Conservation (phyloP, 2,888 invertebrate genomes). For the Pardosa pseudoannulata region DNA sequence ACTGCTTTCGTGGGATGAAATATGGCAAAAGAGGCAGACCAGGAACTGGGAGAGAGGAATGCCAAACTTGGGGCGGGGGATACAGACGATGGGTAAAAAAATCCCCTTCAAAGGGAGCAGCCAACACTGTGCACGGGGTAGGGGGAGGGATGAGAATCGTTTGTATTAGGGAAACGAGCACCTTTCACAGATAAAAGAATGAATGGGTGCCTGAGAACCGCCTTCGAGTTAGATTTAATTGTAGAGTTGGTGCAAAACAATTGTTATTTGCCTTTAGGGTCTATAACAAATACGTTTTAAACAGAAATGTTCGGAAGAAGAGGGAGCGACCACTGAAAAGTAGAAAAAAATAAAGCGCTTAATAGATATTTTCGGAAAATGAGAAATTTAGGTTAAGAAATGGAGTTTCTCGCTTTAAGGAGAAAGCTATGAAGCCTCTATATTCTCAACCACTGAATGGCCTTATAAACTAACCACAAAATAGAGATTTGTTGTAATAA, state of each 20-base stretch:
- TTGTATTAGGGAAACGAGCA: conserved; percentile 48
- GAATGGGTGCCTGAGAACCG: conserved; percentile 50
- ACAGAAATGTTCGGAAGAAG: neutral
- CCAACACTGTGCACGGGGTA: neutral
- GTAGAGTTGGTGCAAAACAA: conserved; percentile 8
- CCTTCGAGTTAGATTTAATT: conserved; percentile 52
- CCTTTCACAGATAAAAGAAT: conserved; percentile 62
- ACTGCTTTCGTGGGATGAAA: neutral
- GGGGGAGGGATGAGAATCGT: conserved; percentile 17
- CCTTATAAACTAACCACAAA: too few relatives aligned
- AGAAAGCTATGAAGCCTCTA: too few relatives aligned
- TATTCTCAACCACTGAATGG: too few relatives aligned
- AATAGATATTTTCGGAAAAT: too few relatives aligned
- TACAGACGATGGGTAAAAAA: neutral
- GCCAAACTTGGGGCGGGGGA: neutral
- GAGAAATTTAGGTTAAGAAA: too few relatives aligned
- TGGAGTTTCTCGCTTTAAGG: too few relatives aligned
- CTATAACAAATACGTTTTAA: conserved; percentile 30
- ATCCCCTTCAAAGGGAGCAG: neutral
- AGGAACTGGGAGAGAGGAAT: neutral
- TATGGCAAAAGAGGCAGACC: neutral
- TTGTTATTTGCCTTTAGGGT: conserved; percentile 25
- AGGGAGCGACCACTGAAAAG: neutral
- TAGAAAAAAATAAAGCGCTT: neutral
- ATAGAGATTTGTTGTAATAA: too few relatives aligned